These are phyloP conservation scores for Neelides sp. DNA, from an alignment of 1,140 invertebrate species.

Conservation along the genomic window DNA sequence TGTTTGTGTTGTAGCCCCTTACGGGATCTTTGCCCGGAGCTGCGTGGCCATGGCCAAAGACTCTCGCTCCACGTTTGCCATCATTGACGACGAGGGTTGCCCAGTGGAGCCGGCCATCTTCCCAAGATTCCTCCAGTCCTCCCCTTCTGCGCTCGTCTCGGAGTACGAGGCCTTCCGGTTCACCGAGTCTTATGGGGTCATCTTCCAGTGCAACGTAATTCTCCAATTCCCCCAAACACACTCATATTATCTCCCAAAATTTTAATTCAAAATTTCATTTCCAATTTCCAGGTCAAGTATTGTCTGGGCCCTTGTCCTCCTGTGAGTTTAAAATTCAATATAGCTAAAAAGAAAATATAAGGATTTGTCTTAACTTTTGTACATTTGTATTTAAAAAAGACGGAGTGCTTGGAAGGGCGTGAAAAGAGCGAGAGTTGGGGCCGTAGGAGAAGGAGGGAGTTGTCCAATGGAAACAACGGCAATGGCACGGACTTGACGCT, in stretches of 20 bases:
- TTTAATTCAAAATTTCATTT: no score
- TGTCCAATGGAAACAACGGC: slow-evolving; percentile 42
- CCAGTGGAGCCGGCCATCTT: slow-evolving; percentile 86
- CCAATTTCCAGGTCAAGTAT: no score
- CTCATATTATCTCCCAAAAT: no score
- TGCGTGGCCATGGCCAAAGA: slow-evolving; percentile 95
- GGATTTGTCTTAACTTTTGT: no score
- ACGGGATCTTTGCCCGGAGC: slow-evolving; percentile 87
- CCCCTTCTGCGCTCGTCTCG: slow-evolving; percentile 68
- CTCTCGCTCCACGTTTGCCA: slow-evolving; percentile 87
- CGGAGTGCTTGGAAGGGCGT: slow-evolving; percentile 73
- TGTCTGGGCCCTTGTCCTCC: slow-evolving; percentile 87
- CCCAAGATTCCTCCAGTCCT: slow-evolving; percentile 74
- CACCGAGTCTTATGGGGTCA: slow-evolving; percentile 89
- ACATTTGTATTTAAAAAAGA: slow-evolving; percentile 39
- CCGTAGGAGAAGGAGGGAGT: slow-evolving; percentile 62
- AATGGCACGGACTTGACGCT: slow-evolving; percentile 77
- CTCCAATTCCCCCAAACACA: no score
- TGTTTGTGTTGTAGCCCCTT: slow-evolving; percentile 58
- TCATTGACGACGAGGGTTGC: slow-evolving; percentile 87
- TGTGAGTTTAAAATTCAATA: slow-evolving; percentile 46
- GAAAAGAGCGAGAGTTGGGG: slow-evolving; percentile 81
- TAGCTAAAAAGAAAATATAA: no score
- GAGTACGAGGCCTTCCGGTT: slow-evolving; percentile 89
- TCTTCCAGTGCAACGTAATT: slow-evolving; percentile 95